Evolutionary conservation across 2,888 invertebrate genomes (phyloP), one percentile per base, ranked within the genome.

Genomic region (Lasioglossum zephyrum): DNA sequence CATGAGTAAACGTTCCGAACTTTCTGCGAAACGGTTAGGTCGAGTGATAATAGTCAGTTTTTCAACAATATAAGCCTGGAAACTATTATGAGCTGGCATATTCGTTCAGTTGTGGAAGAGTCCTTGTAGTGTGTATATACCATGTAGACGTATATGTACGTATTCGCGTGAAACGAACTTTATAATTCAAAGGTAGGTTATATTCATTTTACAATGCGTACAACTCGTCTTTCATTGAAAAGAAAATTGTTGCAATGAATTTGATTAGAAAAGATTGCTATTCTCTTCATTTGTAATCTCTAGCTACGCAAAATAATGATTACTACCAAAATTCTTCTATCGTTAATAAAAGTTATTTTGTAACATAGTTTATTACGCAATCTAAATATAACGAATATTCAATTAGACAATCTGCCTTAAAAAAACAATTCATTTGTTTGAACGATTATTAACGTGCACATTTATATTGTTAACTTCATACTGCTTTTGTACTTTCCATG

Each of bases 161-260:
- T 85, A 72, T 41, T 66, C 22, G 66, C 81, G 86, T 76, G 77
- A 73, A 78, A 80, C 81, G 73, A 87, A 79, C 79, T 77, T 76
- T 79, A 77, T 87, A 81, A 79, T 77, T 81, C 69, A 87, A 73
- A 84, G 79, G 79, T 89, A 89, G 84, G 89, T 89, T 88, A 88
- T 88, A 82, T 84, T 77, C 75, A 82, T 82, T 69, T 74, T 83
- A 70, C 57, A 75, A 77, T 47, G 66, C 36, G 39, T 16, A 76
- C 80, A 26, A 41, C 66, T 66, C n/a, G 78, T 69, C 80, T 77
- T 22, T 3, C 41, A 41, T 60, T 22, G 53, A 44, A 57, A 13
- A 18, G 47, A 60, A 47, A 69, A 26, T 47, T 72, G 11, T 9
- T 26, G 18, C 13, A 66, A 66, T 2, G 31, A 72, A 18, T 36